Percentiles rank a stretch among this genome's conserved stretches.
These are phyloP conservation scores for Heteractis magnifica DNA, from an alignment of 92 coral and sea anemone genomes.

Conservation along the genomic window DNA sequence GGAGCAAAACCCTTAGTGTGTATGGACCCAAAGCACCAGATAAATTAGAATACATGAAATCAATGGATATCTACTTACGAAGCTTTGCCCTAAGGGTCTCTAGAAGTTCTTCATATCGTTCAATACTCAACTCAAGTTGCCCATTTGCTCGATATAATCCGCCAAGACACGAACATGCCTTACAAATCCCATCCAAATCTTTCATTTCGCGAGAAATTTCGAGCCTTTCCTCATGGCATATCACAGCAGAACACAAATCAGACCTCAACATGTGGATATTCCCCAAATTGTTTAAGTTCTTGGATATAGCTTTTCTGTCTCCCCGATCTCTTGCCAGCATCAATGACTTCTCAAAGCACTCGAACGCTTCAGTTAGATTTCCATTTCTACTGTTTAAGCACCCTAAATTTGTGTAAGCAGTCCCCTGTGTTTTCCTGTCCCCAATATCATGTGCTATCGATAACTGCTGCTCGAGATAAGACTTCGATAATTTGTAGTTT, in stretches of 20 bases:
- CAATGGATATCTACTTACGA: constrained; percentile 58
- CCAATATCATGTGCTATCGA: constrained; percentile 62
- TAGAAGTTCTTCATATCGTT: constrained; percentile 74
- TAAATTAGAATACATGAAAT: background rate
- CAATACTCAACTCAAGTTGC: constrained; percentile 60
- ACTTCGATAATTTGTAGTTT: constrained; percentile 61
- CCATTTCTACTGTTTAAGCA: constrained; percentile 77
- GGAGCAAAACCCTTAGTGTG: too few relatives aligned
- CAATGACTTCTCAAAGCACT: constrained; percentile 55
- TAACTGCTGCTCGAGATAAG: constrained; percentile 68
- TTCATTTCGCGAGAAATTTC: constrained; percentile 53
- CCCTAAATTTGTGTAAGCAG: constrained; percentile 86
- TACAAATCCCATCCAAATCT: constrained; percentile 75
- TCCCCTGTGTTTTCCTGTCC: constrained; percentile 69
- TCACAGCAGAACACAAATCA: constrained; percentile 58
- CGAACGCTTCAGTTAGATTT: constrained; percentile 53
- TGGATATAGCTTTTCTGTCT: constrained; percentile 57
- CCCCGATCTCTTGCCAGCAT: constrained; percentile 70
- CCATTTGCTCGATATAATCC: constrained; percentile 60
- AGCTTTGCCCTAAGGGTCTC: constrained; percentile 77
- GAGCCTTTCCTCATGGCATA: constrained; percentile 71
- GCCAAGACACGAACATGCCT: constrained; percentile 71
- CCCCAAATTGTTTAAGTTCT: constrained; percentile 72
- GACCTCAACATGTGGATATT: constrained; percentile 65
- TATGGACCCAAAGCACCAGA: too few relatives aligned